These are phyloP conservation scores for Mus spicilegus DNA, from an alignment of 2,113 vertebrate genomes.

Conservation along the genomic window DNA sequence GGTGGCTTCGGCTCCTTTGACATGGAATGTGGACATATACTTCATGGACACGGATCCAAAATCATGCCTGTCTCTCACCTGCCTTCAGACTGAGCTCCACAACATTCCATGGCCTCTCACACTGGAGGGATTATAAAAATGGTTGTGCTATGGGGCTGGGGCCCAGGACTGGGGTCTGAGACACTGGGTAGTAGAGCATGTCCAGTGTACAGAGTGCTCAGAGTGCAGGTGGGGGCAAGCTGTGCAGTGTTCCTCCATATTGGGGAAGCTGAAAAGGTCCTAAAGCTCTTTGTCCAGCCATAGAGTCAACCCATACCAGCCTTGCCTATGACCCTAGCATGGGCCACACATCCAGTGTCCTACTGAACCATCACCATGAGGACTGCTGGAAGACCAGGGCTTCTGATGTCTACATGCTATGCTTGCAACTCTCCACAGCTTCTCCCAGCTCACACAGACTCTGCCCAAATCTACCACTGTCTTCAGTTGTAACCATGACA, in stretches of 20 bases:
- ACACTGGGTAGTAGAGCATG: background rate
- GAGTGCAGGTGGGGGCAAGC: background rate
- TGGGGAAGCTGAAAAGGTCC: background rate
- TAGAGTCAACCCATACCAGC: background rate
- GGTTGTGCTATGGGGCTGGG: accelerated
- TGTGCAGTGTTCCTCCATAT: background rate
- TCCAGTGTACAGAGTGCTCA: too few relatives aligned
- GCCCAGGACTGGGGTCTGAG: background rate
- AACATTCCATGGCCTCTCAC: background rate
- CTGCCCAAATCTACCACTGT: background rate
- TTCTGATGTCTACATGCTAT: background rate
- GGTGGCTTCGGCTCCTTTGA: background rate
- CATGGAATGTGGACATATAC: background rate
- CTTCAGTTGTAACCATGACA: background rate
- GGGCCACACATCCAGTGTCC: background rate
- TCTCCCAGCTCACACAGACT: too few relatives aligned
- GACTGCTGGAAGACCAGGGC: background rate
- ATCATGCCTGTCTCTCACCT: background rate
- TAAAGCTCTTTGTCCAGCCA: background rate
- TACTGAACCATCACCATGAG: background rate
- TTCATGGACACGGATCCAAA: background rate
- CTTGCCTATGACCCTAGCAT: background rate
- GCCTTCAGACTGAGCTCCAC: background rate
- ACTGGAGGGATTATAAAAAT: background rate
- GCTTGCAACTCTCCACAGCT: background rate